Conservation (phyloP, 2,888 invertebrate genomes). For the Drosophila flavopinicola region DNA sequence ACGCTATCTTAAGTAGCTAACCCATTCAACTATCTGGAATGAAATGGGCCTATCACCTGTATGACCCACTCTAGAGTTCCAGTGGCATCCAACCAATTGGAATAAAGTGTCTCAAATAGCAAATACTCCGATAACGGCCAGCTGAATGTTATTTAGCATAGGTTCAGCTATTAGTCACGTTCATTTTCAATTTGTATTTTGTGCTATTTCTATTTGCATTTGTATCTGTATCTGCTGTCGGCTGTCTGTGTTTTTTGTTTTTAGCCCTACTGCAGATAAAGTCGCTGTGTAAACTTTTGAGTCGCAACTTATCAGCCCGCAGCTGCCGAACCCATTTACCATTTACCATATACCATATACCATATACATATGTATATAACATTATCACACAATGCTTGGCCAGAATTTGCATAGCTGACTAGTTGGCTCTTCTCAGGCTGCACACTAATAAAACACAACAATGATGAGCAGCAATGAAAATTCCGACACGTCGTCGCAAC, state of each 20-base stretch:
- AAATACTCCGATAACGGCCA: constrained; percentile 30
- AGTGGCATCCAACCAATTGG: constrained; percentile 22
- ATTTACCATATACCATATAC: no score
- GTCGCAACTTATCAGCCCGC: background rate
- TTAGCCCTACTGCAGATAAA: constrained; percentile 15
- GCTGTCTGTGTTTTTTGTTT: constrained; percentile 2
- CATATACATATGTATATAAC: no score
- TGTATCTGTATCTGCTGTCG: background rate
- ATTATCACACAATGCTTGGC: constrained; percentile 3
- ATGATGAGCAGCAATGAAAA: constrained; percentile 68
- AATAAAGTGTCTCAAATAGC: constrained; percentile 53
- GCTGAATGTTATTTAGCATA: constrained; percentile 54
- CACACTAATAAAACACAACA: constrained; percentile 30
- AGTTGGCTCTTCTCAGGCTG: constrained; percentile 20
- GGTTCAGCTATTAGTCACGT: constrained; percentile 57
- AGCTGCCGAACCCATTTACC: no score
- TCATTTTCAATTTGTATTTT: background rate
- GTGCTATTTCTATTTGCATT: constrained; percentile 2
- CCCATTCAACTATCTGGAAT: constrained; percentile 18
- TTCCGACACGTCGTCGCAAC: constrained; percentile 62
- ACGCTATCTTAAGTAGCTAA: constrained; percentile 24
- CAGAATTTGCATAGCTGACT: constrained; percentile 50
- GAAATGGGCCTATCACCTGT: constrained; percentile 1
- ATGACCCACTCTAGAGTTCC: constrained; percentile 22
- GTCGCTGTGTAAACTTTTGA: constrained; percentile 34